phyloP scores from a whole-genome alignment of 2,113 vertebrate genomes.

The Rhynchopsitta pachyrhyncha region DNA sequence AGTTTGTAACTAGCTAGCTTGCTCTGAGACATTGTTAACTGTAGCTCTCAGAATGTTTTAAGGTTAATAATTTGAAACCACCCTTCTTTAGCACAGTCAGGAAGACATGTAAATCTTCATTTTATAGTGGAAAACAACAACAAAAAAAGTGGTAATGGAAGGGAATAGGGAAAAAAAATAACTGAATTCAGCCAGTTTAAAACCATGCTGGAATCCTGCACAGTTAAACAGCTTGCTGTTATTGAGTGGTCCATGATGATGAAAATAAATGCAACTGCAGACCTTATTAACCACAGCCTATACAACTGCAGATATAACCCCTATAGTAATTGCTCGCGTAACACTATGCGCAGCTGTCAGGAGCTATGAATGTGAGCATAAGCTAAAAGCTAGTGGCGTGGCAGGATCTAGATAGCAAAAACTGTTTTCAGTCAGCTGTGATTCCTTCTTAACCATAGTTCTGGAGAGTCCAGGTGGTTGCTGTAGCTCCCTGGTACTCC shows the following conservation, averaged over 20 bases:
- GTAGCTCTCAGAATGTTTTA: background rate
- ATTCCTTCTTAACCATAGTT: background rate
- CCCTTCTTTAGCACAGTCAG: background rate
- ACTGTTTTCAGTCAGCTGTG: background rate
- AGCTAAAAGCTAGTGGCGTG: background rate
- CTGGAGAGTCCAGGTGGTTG: background rate
- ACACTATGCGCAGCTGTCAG: background rate
- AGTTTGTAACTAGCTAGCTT: background rate
- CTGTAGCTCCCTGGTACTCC: background rate
- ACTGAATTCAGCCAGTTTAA: background rate
- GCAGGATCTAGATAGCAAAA: background rate
- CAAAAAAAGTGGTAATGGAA: background rate
- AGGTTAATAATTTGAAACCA: conserved; percentile 12
- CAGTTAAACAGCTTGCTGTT: background rate
- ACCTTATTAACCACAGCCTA: background rate
- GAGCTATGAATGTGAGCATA: background rate
- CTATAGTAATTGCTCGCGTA: background rate
- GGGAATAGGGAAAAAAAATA: background rate
- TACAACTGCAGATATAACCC: background rate
- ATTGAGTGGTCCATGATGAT: background rate
- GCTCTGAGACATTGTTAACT: background rate
- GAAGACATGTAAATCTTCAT: conserved; percentile 10
- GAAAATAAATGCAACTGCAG: background rate
- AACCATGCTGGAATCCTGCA: background rate
- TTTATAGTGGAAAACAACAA: background rate